Evolutionary conservation across 2,797 vertebrate species (phyloP).

Genomic region (Coregonus sp.): DNA sequence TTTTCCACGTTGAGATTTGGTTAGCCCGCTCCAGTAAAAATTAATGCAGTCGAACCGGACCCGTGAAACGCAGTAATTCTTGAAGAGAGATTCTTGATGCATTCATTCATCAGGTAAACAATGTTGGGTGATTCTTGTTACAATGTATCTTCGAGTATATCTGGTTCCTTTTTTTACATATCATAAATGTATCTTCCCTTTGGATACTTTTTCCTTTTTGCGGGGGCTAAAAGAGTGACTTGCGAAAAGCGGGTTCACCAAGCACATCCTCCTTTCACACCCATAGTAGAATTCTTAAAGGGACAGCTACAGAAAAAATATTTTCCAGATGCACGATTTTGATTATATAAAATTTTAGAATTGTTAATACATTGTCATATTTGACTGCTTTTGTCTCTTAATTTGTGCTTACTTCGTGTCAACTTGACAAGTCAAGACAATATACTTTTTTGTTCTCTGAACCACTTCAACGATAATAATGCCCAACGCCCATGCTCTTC

Average conservation of each 20-base stretch:
- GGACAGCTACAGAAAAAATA: conserved; percentile 21
- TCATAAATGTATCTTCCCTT: background rate
- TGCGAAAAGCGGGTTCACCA: conserved; percentile 13
- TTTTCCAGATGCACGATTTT: too few relatives aligned
- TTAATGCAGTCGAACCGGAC: background rate
- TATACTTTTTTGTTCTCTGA: too few relatives aligned
- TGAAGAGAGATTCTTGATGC: background rate
- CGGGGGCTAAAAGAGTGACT: conserved; percentile 7
- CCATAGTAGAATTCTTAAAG: conserved; percentile 71
- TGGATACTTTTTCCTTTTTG: conserved; percentile 31
- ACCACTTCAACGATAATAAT: too few relatives aligned
- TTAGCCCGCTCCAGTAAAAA: conserved; percentile 20
- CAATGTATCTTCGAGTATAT: background rate
- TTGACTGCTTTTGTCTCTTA: too few relatives aligned
- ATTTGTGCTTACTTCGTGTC: too few relatives aligned
- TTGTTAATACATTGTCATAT: too few relatives aligned
- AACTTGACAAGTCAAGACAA: too few relatives aligned
- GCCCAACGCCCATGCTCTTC: too few relatives aligned
- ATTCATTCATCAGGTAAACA: background rate
- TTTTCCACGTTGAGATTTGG: conserved; percentile 39
- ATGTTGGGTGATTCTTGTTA: background rate
- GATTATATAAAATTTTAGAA: too few relatives aligned
- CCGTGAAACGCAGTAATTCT: background rate
- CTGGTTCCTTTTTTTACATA: background rate
- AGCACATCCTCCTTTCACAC: conserved; percentile 56